Percentiles rank a stretch among this genome's conserved stretches.
Evolutionary conservation across 2,888 invertebrate genomes (phyloP).

Genomic region (Melieria crassipennis): DNA sequence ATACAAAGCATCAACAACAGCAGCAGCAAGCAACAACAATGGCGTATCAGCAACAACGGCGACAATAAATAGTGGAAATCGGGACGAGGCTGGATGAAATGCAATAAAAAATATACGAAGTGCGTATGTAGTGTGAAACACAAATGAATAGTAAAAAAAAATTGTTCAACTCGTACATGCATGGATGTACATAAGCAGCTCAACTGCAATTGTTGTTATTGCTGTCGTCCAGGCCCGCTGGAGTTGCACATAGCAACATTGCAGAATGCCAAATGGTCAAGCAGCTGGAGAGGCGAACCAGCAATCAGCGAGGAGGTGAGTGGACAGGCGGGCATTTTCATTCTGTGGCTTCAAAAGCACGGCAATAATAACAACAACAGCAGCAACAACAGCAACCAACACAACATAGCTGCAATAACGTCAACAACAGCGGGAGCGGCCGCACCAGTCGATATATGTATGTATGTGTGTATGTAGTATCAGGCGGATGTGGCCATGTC

Average conservation of each 20-base stretch:
- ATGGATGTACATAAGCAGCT: background rate
- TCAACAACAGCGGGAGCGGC: background rate
- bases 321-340: background rate
- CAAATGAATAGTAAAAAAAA: background rate
- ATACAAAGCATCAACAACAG: background rate
- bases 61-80: background rate
- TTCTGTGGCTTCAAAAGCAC: background rate
- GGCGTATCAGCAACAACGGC: slow-evolving; percentile 16
- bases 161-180: background rate
- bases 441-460: background rate
- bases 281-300: slow-evolving; percentile 16
- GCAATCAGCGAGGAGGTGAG: background rate
- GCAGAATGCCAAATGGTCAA: slow-evolving; percentile 5
- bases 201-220: slow-evolving; percentile 8
- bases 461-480: background rate
- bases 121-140: background rate
- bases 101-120: background rate
- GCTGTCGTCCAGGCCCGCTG: slow-evolving; percentile 33
- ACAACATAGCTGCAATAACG: background rate
- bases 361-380: slow-evolving; percentile 18
- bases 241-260: slow-evolving; percentile 17
- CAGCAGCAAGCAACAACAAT: slow-evolving; percentile 14
- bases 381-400: slow-evolving; percentile 1
- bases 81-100: background rate
- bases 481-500: background rate